Evolutionary conservation across 2,888 invertebrate species (phyloP).

Genomic region (Drosophila bunnanda): DNA sequence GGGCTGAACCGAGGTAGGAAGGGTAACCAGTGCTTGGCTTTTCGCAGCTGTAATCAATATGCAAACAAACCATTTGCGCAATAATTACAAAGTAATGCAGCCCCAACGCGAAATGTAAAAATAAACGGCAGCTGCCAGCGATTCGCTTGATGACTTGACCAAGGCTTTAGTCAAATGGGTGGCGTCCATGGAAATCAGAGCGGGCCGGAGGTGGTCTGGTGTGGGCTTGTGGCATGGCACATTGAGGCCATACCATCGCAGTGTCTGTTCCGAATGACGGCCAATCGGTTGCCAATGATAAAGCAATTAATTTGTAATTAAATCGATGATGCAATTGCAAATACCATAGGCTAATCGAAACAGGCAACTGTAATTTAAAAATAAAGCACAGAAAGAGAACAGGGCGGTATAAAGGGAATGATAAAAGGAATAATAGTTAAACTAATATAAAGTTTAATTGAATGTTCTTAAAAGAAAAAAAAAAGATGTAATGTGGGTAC

Average conservation of each 20-base stretch:
- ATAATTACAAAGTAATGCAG: constrained; percentile 81
- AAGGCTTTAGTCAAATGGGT: constrained; percentile 1
- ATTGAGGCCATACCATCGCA: constrained; percentile 59
- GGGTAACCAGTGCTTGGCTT: constrained; percentile 55
- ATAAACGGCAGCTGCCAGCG: constrained; percentile 69
- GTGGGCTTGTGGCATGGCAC: constrained; percentile 36
- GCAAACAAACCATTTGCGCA: constrained; percentile 81
- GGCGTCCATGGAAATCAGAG: not conserved
- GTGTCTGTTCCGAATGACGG: constrained; percentile 45
- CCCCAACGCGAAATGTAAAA: constrained; percentile 67
- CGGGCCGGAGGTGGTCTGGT: not conserved
- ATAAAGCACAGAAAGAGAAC: constrained; percentile 58
- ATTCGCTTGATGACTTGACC: constrained; percentile 60
- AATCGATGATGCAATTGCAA: constrained; percentile 82
- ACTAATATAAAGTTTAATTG: too few relatives aligned
- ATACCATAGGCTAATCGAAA: constrained; percentile 42
- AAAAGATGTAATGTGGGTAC: not conserved
- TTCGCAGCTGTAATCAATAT: constrained; percentile 81
- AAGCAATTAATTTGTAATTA: constrained; percentile 83
- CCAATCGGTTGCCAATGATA: constrained; percentile 76
- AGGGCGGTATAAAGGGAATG: not conserved
- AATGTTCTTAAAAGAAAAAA: not conserved
- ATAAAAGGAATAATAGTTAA: not conserved
- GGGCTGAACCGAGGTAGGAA: not conserved
- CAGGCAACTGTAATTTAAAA: constrained; percentile 18